Base-by-base conservation (phyloP, 2,888 invertebrate species). In the Adineta ricciae region DNA sequence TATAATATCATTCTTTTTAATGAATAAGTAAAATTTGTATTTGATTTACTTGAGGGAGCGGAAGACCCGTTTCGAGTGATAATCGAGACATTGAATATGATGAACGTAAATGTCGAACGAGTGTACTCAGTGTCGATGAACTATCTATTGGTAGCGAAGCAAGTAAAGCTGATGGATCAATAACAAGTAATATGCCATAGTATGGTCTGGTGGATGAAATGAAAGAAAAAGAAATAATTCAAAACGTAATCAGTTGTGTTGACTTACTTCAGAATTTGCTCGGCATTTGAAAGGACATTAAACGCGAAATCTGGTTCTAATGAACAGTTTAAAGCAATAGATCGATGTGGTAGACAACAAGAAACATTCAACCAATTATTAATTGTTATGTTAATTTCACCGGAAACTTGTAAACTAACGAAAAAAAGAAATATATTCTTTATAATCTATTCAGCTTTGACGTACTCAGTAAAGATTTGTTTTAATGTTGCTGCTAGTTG, bases 11-110 rank as follows among this genome's bases (percentile, higher is more conserved):
- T 64, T 56, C 41, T 9, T 24, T 21, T 36, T 41, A 3, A 64
- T 41, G 85, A 84, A 38, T 1, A 24, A 50, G 32, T 38, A 56
- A 72, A 24, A n/a, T 24, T n/a, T n/a, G n/a, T n/a, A n/a, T n/a
- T n/a, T n/a, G 50, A 86, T 88, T 89, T 89, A 94, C 95, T 92
- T 97, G 96, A 84, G 94, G 93, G 49, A 97, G 92, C 52, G 95
- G 94, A 82, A 97, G 92, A 91, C 96, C 96, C 0, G 96, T 94
- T 92, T 97, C 97, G 54, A 95, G 94, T 0, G 96, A 95, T 87
- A 97, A 92, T 36, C 94, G 95, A 90, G 96, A 95, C 87, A 97
- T 89, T 91, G 95, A 95, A 90, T 95, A 95, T 84, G 95, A 90
- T 0, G 96, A 95, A 88, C 94, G 94, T 89, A 94, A 94, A 87